These are phyloP conservation scores for Heptranchias perlo DNA, from an alignment of 2,113 vertebrate species.

Conservation along the genomic window DNA sequence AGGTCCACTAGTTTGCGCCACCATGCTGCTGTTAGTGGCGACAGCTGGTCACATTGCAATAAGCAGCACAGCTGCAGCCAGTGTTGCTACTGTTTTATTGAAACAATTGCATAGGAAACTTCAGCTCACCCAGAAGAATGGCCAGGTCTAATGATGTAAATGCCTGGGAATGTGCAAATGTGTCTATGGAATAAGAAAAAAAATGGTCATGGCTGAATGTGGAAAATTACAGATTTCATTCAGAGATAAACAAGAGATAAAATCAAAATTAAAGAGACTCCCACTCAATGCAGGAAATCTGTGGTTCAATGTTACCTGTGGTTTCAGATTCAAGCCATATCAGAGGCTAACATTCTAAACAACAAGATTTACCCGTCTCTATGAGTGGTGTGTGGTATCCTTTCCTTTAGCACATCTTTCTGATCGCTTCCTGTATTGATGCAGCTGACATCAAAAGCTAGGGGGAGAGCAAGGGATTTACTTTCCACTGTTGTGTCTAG, in stretches of 20 bases:
- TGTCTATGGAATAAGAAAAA: neutral
- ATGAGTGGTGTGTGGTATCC: neutral
- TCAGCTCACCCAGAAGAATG: neutral
- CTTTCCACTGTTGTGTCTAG: neutral
- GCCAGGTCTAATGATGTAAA: neutral
- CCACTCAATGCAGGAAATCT: neutral
- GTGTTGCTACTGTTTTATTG: neutral
- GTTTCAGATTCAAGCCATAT: neutral
- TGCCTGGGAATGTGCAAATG: neutral
- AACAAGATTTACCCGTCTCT: neutral
- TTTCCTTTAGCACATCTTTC: neutral
- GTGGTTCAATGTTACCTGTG: neutral
- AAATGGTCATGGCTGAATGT: neutral
- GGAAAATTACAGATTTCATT: neutral
- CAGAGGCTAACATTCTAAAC: neutral
- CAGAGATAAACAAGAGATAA: slow-evolving; percentile 1
- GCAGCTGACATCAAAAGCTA: neutral
- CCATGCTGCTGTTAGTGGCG: neutral
- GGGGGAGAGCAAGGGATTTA: neutral
- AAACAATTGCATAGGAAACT: neutral
- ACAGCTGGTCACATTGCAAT: neutral
- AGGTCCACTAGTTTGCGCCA: neutral
- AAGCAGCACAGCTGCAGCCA: neutral
- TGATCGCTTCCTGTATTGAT: neutral
- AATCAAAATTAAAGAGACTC: neutral